Base-by-base conservation (phyloP, 1,140 invertebrate genomes). In the Hermatobates lingyangjiaoensis region DNA sequence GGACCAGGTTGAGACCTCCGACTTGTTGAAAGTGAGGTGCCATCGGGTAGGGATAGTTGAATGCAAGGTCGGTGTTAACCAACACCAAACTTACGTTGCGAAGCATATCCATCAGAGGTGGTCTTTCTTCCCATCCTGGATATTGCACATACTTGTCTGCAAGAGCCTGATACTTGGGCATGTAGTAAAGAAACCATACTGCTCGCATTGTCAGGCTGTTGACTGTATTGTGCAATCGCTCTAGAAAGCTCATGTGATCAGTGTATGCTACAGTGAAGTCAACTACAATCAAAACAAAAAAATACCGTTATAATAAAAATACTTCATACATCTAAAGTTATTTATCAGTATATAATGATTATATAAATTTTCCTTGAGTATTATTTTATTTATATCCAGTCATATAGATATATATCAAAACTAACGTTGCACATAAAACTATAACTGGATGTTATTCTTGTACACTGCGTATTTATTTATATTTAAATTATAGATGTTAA, bases 1-100 rank as follows among this genome's bases (percentile, higher is more conserved):
- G 56, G 48, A 52, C 53, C 1, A 64, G 52, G 45, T 66, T 61
- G 25, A 66, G 51, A 7, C 63, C 62, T 24, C 58, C 63, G n/a
- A 64, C 54, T 51, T 62, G 56, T 38, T 62, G 64, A 0, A 64
- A 60, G 20, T 65, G 61, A 2, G 60, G 56, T 21, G 60, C 39
- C 12, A 61, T 56, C 0, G 68, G 67, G 27, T 45, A 50, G 1
- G 53, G 44, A 38, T 56, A 56, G 34, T 39, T 38, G 23, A 49
- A 26, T 12, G 25, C 7, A 42, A 39, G 27, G 28, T 45, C 12
- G 3, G 56, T 53, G 48, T 66, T 60, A 1, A 59, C 40, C 3
- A 61, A 23, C 10, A 59, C 45, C 10, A 61, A 18, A 2, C 53
- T 51, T 20, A 50, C 55, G 20, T 58, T 53, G 15, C 44, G 39